Evolutionary conservation across 1,140 invertebrate genomes (phyloP).

Genomic region (Lasioglossum albipes): DNA sequence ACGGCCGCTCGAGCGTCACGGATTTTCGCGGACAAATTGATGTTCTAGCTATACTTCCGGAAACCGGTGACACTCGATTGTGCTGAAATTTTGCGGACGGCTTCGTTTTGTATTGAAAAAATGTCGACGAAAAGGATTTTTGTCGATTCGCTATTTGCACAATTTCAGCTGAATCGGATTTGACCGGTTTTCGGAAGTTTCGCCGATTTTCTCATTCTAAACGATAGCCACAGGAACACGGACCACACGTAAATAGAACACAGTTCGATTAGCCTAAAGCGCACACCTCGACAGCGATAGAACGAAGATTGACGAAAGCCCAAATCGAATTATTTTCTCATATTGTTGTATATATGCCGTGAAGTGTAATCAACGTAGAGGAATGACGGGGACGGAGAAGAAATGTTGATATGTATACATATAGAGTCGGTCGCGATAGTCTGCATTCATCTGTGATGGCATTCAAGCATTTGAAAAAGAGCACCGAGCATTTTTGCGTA

Average conservation of each 20-base stretch:
- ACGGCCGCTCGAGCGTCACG: neutral
- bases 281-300: slow-evolving; percentile 8
- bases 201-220: slow-evolving; percentile 4
- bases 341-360: slow-evolving; percentile 18
- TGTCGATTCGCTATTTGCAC: too few relatives aligned
- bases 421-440: too few relatives aligned
- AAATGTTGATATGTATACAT: neutral
- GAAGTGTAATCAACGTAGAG: slow-evolving; percentile 4
- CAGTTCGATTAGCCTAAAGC: slow-evolving; percentile 37
- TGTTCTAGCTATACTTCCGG: too few relatives aligned
- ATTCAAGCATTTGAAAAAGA: neutral
- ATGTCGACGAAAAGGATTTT: too few relatives aligned
- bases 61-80: too few relatives aligned
- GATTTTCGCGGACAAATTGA: neutral
- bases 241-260: slow-evolving; percentile 1
- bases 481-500: too few relatives aligned
- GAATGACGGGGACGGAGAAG: neutral
- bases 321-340: slow-evolving; percentile 23
- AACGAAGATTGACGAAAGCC: slow-evolving; percentile 14
- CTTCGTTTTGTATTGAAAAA: too few relatives aligned
- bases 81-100: too few relatives aligned
- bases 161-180: too few relatives aligned
- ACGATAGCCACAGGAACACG: neutral
- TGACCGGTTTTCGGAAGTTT: too few relatives aligned
- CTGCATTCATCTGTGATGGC: too few relatives aligned